A percentile compares a stretch with the other conserved stretches of the same genome.
Evolutionary conservation across 2,888 invertebrate species (phyloP).

Genomic region (Drosophila hamatofila): DNA sequence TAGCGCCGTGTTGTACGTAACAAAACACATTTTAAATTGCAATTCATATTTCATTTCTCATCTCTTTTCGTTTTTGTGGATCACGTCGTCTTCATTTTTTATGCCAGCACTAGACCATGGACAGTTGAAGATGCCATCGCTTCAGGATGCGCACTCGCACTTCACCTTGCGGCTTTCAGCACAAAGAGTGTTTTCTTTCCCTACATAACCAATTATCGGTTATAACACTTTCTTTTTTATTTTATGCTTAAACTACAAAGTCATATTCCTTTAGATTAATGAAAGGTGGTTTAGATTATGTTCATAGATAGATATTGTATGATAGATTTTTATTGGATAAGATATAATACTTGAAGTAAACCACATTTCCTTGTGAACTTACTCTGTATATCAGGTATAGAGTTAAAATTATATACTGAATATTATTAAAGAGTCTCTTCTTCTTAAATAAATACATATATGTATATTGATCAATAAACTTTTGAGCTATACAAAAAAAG

Average conservation of each 20-base stretch:
- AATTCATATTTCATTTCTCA: slow-evolving; percentile 73
- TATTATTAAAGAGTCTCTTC: neutral
- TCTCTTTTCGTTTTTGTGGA: slow-evolving; percentile 51
- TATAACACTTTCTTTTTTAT: slow-evolving; percentile 8
- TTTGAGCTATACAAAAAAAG: too few relatives aligned
- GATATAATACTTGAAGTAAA: neutral
- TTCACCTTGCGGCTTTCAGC: slow-evolving; percentile 1
- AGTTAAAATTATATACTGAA: neutral
- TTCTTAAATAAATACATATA: neutral
- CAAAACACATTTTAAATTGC: slow-evolving; percentile 54
- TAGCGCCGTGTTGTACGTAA: slow-evolving; percentile 50
- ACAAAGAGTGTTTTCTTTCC: neutral
- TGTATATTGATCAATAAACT: too few relatives aligned
- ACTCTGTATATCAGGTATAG: neutral
- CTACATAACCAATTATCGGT: neutral
- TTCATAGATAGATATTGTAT: neutral
- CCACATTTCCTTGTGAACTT: neutral
- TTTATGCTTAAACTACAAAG: neutral
- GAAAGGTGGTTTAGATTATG: neutral
- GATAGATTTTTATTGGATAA: neutral
- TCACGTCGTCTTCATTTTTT: slow-evolving; percentile 72
- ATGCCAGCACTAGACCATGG: slow-evolving; percentile 41
- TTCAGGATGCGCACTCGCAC: slow-evolving; percentile 12
- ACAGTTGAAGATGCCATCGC: slow-evolving; percentile 54
- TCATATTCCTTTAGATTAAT: neutral